Evolutionary conservation across 2,888 invertebrate species (phyloP).

Genomic region (Eurytoma californica): DNA sequence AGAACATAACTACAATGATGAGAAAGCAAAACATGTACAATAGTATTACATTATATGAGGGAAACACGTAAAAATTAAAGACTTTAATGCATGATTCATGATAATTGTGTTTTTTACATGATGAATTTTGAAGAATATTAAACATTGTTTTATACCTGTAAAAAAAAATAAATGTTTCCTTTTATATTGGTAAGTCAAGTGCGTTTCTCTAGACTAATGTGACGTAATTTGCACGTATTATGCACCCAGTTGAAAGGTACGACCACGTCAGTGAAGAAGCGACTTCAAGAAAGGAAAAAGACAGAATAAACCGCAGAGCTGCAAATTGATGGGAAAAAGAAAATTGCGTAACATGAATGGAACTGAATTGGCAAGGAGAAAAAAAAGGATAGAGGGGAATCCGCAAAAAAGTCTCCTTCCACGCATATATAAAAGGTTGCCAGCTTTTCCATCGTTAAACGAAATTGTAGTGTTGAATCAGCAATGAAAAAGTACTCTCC

Average conservation of each 20-base stretch:
- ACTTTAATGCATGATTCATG: constrained; percentile 25
- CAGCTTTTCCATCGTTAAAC: not conserved
- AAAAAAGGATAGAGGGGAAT: not conserved
- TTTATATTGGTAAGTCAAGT: constrained; percentile 48
- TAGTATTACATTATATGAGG: constrained; percentile 7
- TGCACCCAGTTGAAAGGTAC: not conserved
- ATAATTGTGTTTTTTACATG: constrained; percentile 27
- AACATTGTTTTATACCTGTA: constrained; percentile 5
- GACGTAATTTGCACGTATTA: not conserved
- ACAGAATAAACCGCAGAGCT: not conserved
- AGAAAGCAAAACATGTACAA: constrained; percentile 4
- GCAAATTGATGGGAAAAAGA: constrained; percentile 16
- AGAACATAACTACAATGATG: constrained; percentile 21
- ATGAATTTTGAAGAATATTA: constrained; percentile 16
- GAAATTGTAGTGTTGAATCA: not conserved
- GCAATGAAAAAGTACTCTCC: not conserved
- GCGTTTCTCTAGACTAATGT: constrained; percentile 55
- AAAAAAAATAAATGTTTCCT: not conserved
- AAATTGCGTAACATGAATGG: not conserved
- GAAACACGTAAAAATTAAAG: constrained; percentile 16
- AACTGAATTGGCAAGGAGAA: not conserved
- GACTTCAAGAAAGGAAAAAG: not conserved
- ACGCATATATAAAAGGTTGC: too few relatives aligned
- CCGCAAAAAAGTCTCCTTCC: too few relatives aligned
- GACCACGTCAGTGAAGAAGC: not conserved